phyloP scores from a whole-genome alignment of 2,113 vertebrate species.

The Nibea albiflora region DNA sequence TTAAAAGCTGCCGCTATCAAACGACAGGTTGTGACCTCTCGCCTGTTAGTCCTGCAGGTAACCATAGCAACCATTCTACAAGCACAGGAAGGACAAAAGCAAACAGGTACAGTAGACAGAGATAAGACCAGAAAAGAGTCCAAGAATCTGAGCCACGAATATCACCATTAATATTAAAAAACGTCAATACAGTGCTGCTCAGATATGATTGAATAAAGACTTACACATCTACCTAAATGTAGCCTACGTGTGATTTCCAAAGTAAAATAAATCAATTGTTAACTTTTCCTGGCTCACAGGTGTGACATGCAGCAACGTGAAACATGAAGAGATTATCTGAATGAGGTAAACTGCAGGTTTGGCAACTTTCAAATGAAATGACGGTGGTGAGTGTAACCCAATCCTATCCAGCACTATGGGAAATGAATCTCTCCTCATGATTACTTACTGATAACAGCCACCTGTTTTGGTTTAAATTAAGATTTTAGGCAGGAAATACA shows the following conservation, averaged over 20 bases:
- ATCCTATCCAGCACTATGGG: not conserved
- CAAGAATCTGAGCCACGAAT: not conserved
- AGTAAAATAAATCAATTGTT: not conserved
- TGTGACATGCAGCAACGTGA: slow-evolving; percentile 13
- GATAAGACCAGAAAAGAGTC: not conserved
- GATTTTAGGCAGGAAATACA: not conserved
- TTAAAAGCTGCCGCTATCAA: slow-evolving; percentile 1
- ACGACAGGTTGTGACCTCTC: slow-evolving; percentile 21
- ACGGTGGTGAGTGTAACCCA: not conserved
- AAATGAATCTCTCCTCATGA: not conserved
- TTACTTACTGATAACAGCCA: not conserved
- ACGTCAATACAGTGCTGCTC: not conserved
- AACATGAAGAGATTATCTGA: not conserved
- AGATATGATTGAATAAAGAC: not conserved
- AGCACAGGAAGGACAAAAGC: not conserved
- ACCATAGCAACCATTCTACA: slow-evolving; percentile 28
- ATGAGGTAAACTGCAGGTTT: slow-evolving; percentile 17
- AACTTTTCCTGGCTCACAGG: too few relatives aligned
- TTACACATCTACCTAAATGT: not conserved
- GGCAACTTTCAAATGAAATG: slow-evolving; percentile 11
- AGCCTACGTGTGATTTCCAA: not conserved
- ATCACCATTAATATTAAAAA: not conserved
- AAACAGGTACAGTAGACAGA: not conserved
- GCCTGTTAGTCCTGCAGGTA: slow-evolving; percentile 6
- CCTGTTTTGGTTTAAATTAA: not conserved